Conservation (phyloP, 1,140 invertebrate genomes). For the Zelostemma sp. region DNA sequence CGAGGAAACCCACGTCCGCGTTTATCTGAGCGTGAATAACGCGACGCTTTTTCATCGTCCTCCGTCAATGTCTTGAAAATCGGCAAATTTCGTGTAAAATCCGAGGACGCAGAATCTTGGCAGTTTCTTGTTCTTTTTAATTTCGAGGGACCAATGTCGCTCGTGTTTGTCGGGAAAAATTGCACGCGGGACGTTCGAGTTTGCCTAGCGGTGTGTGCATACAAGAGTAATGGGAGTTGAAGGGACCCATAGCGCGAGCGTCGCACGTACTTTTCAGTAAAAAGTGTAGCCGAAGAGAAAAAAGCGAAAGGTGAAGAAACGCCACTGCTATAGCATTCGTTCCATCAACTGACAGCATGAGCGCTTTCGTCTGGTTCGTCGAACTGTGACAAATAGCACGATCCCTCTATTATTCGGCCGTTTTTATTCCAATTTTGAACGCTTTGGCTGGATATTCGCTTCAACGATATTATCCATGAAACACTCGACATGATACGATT, state of each 20-base stretch:
- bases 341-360: slow-evolving; percentile 32
- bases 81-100: no score
- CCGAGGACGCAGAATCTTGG: no score
- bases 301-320: slow-evolving; percentile 17
- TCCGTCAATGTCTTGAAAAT: no score
- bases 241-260: not conserved
- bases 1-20: no score
- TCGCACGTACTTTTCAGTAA: slow-evolving; percentile 3
- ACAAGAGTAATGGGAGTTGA: not conserved
- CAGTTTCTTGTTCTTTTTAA: no score
- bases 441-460: slow-evolving; percentile 31
- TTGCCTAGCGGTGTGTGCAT: slow-evolving; percentile 1
- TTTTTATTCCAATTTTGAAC: slow-evolving; percentile 39
- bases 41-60: no score
- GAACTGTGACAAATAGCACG: slow-evolving; percentile 48
- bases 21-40: no score
- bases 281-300: not conserved
- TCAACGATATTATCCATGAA: slow-evolving; percentile 27
- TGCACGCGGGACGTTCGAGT: no score
- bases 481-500: slow-evolving; percentile 1
- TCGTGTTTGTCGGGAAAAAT: no score
- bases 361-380: slow-evolving; percentile 29
- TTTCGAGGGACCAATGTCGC: no score
- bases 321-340: slow-evolving; percentile 26
- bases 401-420: slow-evolving; percentile 32